phyloP scores from a whole-genome alignment of 1,140 invertebrate species.

The Drosophila nikananu region DNA sequence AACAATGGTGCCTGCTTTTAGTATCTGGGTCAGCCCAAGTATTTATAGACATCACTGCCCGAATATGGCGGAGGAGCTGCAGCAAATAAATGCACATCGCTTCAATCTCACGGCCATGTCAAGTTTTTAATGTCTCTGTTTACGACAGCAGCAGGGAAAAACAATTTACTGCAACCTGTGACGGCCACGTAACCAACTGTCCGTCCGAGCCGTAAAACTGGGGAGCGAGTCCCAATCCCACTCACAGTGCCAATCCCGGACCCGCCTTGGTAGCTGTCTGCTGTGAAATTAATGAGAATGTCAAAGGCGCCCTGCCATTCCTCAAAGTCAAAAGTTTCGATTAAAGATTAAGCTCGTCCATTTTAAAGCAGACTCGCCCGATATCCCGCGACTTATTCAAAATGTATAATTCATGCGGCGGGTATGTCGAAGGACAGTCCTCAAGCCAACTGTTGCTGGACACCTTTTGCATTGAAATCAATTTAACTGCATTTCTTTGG shows the following conservation, averaged over 20 bases:
- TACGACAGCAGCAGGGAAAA: constrained; percentile 43
- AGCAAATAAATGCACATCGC: constrained; percentile 16
- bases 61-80: constrained; percentile 21
- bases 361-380: constrained; percentile 16
- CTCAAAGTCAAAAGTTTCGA: constrained; percentile 60
- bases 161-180: constrained; percentile 40
- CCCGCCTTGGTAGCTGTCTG: constrained; percentile 27
- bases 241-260: neutral
- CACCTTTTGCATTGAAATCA: neutral
- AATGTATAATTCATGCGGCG: constrained; percentile 17
- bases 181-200: constrained; percentile 31
- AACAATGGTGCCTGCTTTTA: constrained; percentile 2
- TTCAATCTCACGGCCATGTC: constrained; percentile 37
- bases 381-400: constrained; percentile 17
- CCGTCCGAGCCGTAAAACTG: constrained; percentile 24
- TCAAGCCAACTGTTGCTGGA: constrained; percentile 39
- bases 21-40: constrained; percentile 28
- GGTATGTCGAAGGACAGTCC: constrained; percentile 2
- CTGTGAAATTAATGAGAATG: constrained; percentile 62
- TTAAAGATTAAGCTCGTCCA: constrained; percentile 56
- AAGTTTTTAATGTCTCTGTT: constrained; percentile 45
- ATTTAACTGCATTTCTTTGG: neutral
- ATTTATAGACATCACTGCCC: constrained; percentile 32
- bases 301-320: constrained; percentile 40
- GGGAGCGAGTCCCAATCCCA: neutral